Evolutionary conservation across 2,888 invertebrate genomes (phyloP), one percentile per base, ranked within the genome.

Genomic region (Scrobipalpa costella): DNA sequence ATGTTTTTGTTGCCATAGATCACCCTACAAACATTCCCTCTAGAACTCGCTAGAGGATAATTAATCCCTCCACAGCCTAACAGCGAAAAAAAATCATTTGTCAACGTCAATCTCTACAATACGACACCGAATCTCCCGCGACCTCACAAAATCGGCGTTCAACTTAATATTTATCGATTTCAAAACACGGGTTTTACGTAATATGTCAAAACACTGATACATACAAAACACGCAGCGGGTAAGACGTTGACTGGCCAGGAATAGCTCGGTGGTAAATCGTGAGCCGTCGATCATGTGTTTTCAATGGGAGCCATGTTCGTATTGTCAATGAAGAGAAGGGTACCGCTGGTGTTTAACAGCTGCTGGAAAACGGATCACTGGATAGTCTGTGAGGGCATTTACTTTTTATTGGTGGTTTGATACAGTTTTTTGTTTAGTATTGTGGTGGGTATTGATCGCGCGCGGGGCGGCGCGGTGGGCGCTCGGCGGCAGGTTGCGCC

Each of bases 401-500:
- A n/a, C n/a, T 40, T 58, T 40, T 11, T 17, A 19, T 40, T 9
- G 38, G 13, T 9, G 6, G 34, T 63, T 66, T 59, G 68, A 67
- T 71, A 72, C 71, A 65, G 63, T 62, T 64, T 67, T 71, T 72
- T 74, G 69, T 66, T 64, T 55, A 13, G 38, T 65, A 61, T 72
- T 73, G 71, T 74, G 71, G 69, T 60, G 64, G 66, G 73, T 88
- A 89, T 88, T 75, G 88, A 88, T 86, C 85, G 83, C 80, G 81
- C 68, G 72, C 79, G 79, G 78, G 59, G 61, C 67, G 17, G 75
- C 79, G 83, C 80, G 80, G 70, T 76, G 74, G 85, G 87, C 91
- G 83, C 78, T 75, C 17, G 79, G 86, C 88, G 88, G 90, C 88
- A 78, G 84, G 83, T 74, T 85, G 75, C 81, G 90, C 90, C 90